Percentiles rank a stretch among this genome's conserved stretches.
These are phyloP conservation scores for Sarcoramphus papa DNA, from an alignment of 2,797 vertebrate species.

Conservation along the genomic window DNA sequence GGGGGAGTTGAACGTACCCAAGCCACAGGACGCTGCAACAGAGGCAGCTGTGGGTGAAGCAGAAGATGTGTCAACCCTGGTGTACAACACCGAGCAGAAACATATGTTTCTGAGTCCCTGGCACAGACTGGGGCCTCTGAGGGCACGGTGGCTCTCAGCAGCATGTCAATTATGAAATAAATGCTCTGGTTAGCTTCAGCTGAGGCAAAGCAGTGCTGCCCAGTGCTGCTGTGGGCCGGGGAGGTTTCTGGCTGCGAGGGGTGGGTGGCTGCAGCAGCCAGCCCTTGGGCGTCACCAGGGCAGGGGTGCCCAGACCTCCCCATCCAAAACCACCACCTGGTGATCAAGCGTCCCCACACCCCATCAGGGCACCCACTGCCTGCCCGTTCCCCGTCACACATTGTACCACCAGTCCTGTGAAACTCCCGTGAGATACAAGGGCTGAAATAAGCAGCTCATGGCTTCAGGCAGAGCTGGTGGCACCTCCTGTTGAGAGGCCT, in stretches of 20 bases:
- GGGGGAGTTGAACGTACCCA: not conserved
- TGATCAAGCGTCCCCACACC: not conserved
- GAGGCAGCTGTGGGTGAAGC: not conserved
- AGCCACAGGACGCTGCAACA: not conserved
- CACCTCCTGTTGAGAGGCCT: not conserved
- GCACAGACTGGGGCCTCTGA: not conserved
- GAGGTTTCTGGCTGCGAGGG: not conserved
- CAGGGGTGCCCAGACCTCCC: not conserved
- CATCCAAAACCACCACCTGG: not conserved
- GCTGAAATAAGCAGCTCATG: not conserved
- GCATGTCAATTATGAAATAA: not conserved
- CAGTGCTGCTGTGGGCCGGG: not conserved
- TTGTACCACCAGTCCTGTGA: not conserved
- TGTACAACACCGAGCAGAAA: not conserved
- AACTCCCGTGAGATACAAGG: not conserved
- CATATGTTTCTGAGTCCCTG: not conserved
- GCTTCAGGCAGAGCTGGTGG: not conserved
- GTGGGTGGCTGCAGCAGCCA: not conserved
- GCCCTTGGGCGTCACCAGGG: not conserved
- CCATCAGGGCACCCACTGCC: accelerated
- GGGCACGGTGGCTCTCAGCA: not conserved
- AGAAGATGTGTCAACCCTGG: not conserved
- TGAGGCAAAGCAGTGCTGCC: not conserved
- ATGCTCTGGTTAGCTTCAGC: not conserved
- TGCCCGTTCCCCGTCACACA: not conserved